Base-by-base conservation (phyloP, 2,888 invertebrate genomes). In the Melipona bicolor region DNA sequence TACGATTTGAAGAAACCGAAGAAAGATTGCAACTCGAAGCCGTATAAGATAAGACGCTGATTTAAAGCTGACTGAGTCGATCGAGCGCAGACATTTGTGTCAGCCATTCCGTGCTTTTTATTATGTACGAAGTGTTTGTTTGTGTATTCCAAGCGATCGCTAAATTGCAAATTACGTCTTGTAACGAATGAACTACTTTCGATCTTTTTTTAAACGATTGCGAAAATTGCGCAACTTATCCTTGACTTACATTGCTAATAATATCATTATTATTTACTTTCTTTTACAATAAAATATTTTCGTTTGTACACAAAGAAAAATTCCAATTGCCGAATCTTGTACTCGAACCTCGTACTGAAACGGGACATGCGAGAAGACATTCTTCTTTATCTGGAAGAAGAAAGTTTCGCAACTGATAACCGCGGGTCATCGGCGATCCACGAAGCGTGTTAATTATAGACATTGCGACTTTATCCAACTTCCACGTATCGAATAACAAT, bases 51-150 rank as follows among this genome's bases (percentile, higher is more conserved):
- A 62, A n/a, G 50, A 73, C 50, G 4, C 50, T 19, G n/a, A 61
- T 73, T 50, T 73, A 52, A 27, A 62, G 21, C 61, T 27, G n/a
- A 62, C 50, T n/a, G n/a, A 62, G 32, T 73, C 49, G 62, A 62
- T 62, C 62, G 62, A 62, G 62, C 52, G n/a, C 49, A 49, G 0
- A n/a, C 50, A n/a, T 62, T 73, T 32, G 50, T 49, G 50, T 62
- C 50, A 62, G 62, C 50, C 21, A 17, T 32, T 73, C 11, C 5
- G 27, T 49, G 27, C 32, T 3, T n/a, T 36, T 62, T 50, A 62
- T 62, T 49, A 17, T 24, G 19, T 49, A 4, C 50, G 24, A 68
- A 50, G 24, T 19, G n/a, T n/a, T 11, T 4, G 6, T 49, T 43
- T n/a, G 43, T 0, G n/a, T 52, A 21, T 27, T 13, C 27, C 21